Evolutionary conservation across 2,888 invertebrate genomes (phyloP), one percentile per base, ranked within the genome.

Genomic region (Autographa gamma): DNA sequence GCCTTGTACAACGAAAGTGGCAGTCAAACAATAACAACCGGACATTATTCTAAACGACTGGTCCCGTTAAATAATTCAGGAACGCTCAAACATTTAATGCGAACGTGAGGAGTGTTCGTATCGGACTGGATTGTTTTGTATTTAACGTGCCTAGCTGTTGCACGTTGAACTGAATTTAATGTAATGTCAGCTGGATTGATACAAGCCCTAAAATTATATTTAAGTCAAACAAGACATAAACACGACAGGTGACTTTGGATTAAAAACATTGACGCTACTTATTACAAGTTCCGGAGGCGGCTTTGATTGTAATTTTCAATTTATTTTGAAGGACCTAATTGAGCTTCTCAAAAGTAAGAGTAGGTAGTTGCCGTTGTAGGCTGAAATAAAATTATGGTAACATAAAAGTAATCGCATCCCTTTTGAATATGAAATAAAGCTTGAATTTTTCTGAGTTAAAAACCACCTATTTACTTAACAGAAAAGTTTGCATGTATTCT

Each of bases 21-120:
- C 81, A 79, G 85, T 80, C 79, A 83, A 89, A 87, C 83, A 86
- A 86, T 84, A 85, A 88, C 81, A 85, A 77, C 80, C 64, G 76
- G 86, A 75, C 86, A 85, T 87, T 83, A 84, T 82, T 80, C 75
- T 86, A 85, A 89, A 86, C 82, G 88, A 77, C 84, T 79, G 74
- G 67, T 60, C 74, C 68, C 76, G 79, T 85, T 86, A 86, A 88
- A 88, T 89, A 88, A 89, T 89, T 90, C 86, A 86, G 75, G 69
- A 84, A 81, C 77, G 74, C 77, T 82, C 79, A 77, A 77, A 77
- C 79, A 80, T 87, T 86, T 78, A 67, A 69, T 73, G 73, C 65
- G 62, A 60, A 69, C 74, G 65, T 71, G 81, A 66, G 61, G 31
- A 38, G n/a, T 48, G 48, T 48, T 48, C n/a, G 48, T 48, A 48